Evolutionary conservation across 2,888 invertebrate species (phyloP).

Genomic region (Osmoderma eremita): DNA sequence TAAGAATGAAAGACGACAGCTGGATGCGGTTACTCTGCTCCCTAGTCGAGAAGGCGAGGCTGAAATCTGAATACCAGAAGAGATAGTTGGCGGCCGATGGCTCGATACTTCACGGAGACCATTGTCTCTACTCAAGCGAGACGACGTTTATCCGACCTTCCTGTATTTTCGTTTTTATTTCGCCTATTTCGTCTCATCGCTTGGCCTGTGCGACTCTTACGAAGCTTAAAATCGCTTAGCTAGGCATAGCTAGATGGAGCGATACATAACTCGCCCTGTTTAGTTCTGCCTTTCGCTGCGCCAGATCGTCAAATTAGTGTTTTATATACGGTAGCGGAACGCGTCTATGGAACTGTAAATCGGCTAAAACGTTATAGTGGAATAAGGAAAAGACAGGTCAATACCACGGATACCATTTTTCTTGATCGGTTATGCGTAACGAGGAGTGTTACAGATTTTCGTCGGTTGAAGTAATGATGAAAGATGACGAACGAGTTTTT

Average conservation of each 20-base stretch:
- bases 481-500: background rate
- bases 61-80: slow-evolving; percentile 1
- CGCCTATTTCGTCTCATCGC: slow-evolving; percentile 11
- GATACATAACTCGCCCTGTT: background rate
- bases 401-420: slow-evolving; percentile 24
- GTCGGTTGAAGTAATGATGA: slow-evolving; percentile 23
- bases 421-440: slow-evolving; percentile 28
- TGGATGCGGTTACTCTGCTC: slow-evolving; percentile 24
- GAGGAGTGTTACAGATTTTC: slow-evolving; percentile 3
- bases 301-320: slow-evolving; percentile 4
- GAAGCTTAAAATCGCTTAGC: background rate
- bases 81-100: background rate
- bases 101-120: slow-evolving; percentile 41
- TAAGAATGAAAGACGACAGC: background rate
- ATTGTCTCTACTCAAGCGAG: slow-evolving; percentile 41
- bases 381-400: slow-evolving; percentile 18
- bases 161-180: slow-evolving; percentile 28
- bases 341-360: slow-evolving; percentile 29
- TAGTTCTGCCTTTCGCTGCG: background rate
- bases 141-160: slow-evolving; percentile 34
- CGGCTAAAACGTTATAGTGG: slow-evolving; percentile 22
- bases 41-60: slow-evolving; percentile 1
- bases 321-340: slow-evolving; percentile 20
- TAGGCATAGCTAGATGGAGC: background rate
- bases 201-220: background rate